Conservation (phyloP, 2,888 invertebrate genomes). For the Orthosia cruda region DNA sequence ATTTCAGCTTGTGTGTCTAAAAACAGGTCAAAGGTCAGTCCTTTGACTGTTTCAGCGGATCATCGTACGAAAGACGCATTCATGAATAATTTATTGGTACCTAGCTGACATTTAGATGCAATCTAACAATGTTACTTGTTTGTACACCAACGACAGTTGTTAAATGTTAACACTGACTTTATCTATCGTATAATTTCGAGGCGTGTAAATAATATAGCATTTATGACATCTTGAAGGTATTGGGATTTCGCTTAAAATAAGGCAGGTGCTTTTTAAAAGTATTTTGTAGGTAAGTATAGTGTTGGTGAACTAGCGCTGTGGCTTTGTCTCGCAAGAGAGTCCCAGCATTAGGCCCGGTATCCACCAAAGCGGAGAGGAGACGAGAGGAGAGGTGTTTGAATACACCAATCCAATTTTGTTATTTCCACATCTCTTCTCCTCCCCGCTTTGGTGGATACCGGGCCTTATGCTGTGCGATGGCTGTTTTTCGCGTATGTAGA, state of each 20-base stretch:
- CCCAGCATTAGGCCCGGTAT: too few species aligned
- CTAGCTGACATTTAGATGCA: conserved; percentile 37
- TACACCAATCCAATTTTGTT: too few species aligned
- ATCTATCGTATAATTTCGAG: conserved; percentile 9
- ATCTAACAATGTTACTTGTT: conserved; percentile 42
- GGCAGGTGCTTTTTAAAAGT: not conserved
- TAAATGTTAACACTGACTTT: conserved; percentile 37
- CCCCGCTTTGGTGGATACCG: too few species aligned
- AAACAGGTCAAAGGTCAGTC: not conserved
- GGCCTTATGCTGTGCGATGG: too few species aligned
- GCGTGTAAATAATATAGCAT: not conserved
- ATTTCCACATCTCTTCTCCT: too few species aligned
- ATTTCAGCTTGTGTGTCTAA: conserved; percentile 2
- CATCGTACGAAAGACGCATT: conserved; percentile 13
- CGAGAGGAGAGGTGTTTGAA: too few species aligned
- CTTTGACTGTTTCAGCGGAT: conserved; percentile 10
- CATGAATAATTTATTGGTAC: conserved; percentile 51
- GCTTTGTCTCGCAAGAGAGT: too few species aligned
- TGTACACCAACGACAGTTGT: conserved; percentile 22
- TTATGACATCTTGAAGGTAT: not conserved
- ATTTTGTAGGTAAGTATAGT: not conserved
- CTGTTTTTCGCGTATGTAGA: too few species aligned
- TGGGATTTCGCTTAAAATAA: not conserved
- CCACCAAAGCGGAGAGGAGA: too few species aligned
- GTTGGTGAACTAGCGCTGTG: not conserved